Evolutionary conservation across 2,888 invertebrate genomes (phyloP).

Genomic region (Aproaerema taeniolella): DNA sequence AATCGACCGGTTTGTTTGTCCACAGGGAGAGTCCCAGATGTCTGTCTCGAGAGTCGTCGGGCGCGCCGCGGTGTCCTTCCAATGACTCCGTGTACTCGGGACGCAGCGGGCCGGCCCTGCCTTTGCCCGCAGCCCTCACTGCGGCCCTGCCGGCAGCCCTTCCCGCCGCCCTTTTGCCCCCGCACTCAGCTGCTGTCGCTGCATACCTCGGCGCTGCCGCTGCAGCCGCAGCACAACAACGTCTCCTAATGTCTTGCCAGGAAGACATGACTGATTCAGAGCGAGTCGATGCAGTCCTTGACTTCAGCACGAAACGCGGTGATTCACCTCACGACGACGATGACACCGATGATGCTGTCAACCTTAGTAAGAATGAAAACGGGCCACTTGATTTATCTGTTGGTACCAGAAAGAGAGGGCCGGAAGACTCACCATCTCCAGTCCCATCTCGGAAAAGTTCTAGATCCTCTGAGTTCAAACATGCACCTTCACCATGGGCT

Average conservation of each 20-base stretch:
- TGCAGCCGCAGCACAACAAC: constrained; percentile 85
- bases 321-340: constrained; percentile 70
- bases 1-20: no score
- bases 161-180: constrained; percentile 83
- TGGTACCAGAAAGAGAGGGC: constrained; percentile 83
- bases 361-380: constrained; percentile 82
- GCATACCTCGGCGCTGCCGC: constrained; percentile 87
- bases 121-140: constrained; percentile 79
- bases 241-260: constrained; percentile 86
- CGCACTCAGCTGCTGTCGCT: constrained; percentile 89
- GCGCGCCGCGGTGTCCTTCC: constrained; percentile 85
- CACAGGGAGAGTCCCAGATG: constrained; percentile 90
- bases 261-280: constrained; percentile 81
- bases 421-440: constrained; percentile 79
- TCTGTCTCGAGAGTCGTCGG: constrained; percentile 88
- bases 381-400: constrained; percentile 90
- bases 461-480: constrained; percentile 82
- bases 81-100: constrained; percentile 87
- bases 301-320: constrained; percentile 87
- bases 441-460: constrained; percentile 81
- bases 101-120: constrained; percentile 72
- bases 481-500: constrained; percentile 86
- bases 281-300: constrained; percentile 81
- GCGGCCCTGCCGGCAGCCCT: constrained; percentile 82
- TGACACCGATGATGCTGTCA: constrained; percentile 82